phyloP scores from a whole-genome alignment of 2,113 vertebrate genomes.

The Pagrus major region DNA sequence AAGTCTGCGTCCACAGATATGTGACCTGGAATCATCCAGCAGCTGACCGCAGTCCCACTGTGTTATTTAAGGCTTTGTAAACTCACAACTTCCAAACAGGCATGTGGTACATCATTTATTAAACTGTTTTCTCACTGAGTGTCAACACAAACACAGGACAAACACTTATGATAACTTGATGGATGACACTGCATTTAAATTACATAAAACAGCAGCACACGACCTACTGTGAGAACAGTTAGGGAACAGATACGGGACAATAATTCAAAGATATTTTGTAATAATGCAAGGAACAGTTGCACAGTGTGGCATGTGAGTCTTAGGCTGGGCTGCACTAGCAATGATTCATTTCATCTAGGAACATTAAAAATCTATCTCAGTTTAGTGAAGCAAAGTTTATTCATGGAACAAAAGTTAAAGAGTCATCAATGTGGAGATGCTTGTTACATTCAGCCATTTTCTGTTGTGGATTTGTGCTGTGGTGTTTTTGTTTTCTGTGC shows the following conservation, averaged over 20 bases:
- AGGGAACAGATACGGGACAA: background rate
- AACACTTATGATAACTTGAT: slow-evolving; percentile 27
- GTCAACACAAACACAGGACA: slow-evolving; percentile 20
- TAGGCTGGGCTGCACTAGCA: too few relatives aligned
- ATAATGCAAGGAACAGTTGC: background rate
- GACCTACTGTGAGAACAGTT: background rate
- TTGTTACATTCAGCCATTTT: too few relatives aligned
- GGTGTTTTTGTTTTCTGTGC: too few relatives aligned
- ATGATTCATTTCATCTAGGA: too few relatives aligned
- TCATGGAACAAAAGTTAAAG: too few relatives aligned
- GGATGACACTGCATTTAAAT: slow-evolving; percentile 24
- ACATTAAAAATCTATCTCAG: too few relatives aligned
- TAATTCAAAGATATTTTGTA: too few relatives aligned
- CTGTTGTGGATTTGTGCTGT: too few relatives aligned
- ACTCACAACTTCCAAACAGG: slow-evolving; percentile 37
- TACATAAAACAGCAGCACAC: background rate
- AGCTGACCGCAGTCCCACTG: slow-evolving; percentile 48
- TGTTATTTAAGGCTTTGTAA: slow-evolving; percentile 62
- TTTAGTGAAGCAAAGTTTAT: too few relatives aligned
- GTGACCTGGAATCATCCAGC: slow-evolving; percentile 43
- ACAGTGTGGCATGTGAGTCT: too few relatives aligned
- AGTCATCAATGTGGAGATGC: too few relatives aligned
- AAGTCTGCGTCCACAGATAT: slow-evolving; percentile 53
- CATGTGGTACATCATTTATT: slow-evolving; percentile 42
- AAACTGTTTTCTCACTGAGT: slow-evolving; percentile 32